Evolutionary conservation across 2,113 vertebrate genomes (phyloP).

Genomic region (Clarias gariepinus): DNA sequence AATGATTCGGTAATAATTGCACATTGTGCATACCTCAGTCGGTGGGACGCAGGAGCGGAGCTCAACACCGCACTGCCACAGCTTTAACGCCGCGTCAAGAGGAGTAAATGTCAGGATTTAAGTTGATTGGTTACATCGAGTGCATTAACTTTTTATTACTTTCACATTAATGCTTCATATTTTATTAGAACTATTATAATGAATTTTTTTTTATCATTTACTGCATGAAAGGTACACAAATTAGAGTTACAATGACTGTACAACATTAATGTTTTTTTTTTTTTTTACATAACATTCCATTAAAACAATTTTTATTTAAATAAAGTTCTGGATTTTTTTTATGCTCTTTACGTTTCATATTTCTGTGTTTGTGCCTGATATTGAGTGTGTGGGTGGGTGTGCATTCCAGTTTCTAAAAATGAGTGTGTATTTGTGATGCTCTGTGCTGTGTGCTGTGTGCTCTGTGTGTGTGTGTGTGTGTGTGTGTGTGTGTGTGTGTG

Average conservation of each 20-base stretch:
- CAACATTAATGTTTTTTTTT: neutral
- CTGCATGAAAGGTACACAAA: neutral
- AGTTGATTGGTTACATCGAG: neutral
- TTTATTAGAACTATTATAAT: neutral
- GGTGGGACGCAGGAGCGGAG: slow-evolving; percentile 63
- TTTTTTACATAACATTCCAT: neutral
- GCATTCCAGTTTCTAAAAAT: slow-evolving; percentile 13
- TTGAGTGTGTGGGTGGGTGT: slow-evolving; percentile 31
- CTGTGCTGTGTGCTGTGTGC: slow-evolving; percentile 35
- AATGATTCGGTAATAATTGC: slow-evolving; percentile 90
- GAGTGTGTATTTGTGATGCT: slow-evolving; percentile 42
- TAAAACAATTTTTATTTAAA: neutral
- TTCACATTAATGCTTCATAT: neutral
- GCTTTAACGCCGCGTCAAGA: neutral
- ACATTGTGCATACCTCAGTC: slow-evolving; percentile 89
- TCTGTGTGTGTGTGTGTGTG: slow-evolving; percentile 28
- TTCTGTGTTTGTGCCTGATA: slow-evolving; percentile 30
- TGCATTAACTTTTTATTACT: neutral
- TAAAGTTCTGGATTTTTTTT: neutral
- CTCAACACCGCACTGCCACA: neutral
- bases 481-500: slow-evolving; percentile 41
- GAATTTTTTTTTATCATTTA: neutral
- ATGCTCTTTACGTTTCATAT: neutral
- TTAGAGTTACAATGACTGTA: neutral
- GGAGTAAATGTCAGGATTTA: neutral